Evolutionary conservation across 2,113 vertebrate genomes (phyloP).

Genomic region (Oxyruncus cristatus): DNA sequence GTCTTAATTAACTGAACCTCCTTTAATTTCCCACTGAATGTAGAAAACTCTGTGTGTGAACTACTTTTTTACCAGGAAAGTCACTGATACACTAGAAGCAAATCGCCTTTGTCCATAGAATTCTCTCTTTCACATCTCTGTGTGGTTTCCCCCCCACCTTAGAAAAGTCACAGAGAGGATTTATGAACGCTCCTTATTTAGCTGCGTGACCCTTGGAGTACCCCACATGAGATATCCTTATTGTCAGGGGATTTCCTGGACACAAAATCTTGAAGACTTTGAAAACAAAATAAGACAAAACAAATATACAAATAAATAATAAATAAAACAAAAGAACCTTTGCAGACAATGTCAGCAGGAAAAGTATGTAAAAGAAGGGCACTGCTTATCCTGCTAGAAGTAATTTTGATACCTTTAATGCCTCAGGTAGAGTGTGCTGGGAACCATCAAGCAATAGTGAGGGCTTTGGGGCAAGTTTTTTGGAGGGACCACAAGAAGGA

Average conservation of each 20-base stretch:
- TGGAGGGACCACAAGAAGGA: neutral
- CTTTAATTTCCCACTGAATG: neutral
- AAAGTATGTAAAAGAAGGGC: neutral
- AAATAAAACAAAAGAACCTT: neutral
- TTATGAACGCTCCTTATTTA: neutral
- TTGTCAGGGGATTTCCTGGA: neutral
- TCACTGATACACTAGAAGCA: neutral
- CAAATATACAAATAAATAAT: neutral
- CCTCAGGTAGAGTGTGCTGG: neutral
- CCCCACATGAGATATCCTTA: neutral
- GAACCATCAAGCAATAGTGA: neutral
- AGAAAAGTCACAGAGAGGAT: neutral
- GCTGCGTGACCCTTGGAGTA: neutral
- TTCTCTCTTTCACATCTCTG: neutral
- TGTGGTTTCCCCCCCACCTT: neutral
- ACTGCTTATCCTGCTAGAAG: neutral
- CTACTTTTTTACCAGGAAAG: neutral
- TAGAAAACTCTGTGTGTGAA: neutral
- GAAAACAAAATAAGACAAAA: neutral
- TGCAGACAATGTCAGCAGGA: neutral
- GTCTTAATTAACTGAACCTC: neutral
- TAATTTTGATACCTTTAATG: neutral
- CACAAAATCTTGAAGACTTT: neutral
- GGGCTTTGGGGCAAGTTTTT: neutral
- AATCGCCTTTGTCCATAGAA: neutral